Conservation (phyloP, 2,113 vertebrate species). For the Nematolebias whitei region DNA sequence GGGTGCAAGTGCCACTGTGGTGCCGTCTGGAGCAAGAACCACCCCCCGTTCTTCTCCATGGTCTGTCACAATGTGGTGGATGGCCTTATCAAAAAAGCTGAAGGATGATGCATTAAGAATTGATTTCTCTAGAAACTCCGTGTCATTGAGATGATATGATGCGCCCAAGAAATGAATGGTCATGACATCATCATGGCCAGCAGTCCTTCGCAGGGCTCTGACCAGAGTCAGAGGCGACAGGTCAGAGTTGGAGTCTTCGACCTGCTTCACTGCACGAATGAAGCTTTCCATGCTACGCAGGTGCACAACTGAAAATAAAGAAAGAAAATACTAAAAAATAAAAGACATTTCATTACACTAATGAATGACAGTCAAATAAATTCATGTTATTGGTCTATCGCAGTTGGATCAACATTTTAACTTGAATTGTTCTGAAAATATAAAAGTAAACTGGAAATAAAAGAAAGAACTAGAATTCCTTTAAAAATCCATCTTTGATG, state of each 20-base stretch:
- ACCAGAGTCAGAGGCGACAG: slow-evolving; percentile 37
- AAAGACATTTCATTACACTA: not conserved
- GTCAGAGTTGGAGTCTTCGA: slow-evolving; percentile 61
- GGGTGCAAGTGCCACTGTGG: slow-evolving; percentile 79
- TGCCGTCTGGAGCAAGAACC: slow-evolving; percentile 85
- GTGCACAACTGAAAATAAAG: slow-evolving; percentile 57
- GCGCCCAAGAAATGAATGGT: slow-evolving; percentile 63
- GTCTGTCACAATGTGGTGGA: slow-evolving; percentile 49
- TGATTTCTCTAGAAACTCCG: slow-evolving; percentile 31
- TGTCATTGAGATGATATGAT: slow-evolving; percentile 43
- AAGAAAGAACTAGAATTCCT: too few species aligned
- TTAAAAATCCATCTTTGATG: too few species aligned
- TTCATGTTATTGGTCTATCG: too few species aligned
- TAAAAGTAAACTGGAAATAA: too few species aligned
- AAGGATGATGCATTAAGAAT: slow-evolving; percentile 34
- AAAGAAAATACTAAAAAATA: not conserved
- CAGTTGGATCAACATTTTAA: too few species aligned
- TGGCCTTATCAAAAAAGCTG: slow-evolving; percentile 64
- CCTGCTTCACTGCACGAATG: slow-evolving; percentile 72
- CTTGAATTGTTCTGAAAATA: too few species aligned
- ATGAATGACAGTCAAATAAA: too few species aligned
- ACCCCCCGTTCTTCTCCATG: slow-evolving; percentile 74
- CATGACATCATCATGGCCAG: slow-evolving; percentile 52
- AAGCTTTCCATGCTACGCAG: slow-evolving; percentile 78
- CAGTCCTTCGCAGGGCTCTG: slow-evolving; percentile 53